Evolutionary conservation across 2,113 vertebrate genomes (phyloP).

Genomic region (Bos indicus): DNA sequence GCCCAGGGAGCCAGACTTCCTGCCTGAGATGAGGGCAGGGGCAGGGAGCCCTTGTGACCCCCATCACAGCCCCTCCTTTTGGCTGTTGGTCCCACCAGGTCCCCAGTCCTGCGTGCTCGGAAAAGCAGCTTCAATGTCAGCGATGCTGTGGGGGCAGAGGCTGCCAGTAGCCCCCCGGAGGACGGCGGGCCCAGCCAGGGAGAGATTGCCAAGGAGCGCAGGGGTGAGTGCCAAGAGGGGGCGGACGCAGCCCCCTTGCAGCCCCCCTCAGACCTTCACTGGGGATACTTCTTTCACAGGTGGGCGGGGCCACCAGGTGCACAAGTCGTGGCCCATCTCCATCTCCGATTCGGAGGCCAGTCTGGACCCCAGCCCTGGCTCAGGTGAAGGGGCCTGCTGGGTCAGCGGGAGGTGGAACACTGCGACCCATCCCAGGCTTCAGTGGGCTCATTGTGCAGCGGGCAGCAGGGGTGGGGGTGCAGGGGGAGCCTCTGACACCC

Average conservation of each 20-base stretch:
- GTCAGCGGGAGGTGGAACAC: rapidly evolving
- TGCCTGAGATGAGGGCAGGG: rapidly evolving
- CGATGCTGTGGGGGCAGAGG: conserved; percentile 70
- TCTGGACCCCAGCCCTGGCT: conserved; percentile 79
- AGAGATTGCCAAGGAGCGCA: conserved; percentile 73
- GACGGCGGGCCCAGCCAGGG: background rate
- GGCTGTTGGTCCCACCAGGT: background rate
- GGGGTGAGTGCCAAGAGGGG: conserved; percentile 75
- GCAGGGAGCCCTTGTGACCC: rapidly evolving
- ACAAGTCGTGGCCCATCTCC: conserved; percentile 93
- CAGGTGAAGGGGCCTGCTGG: conserved; percentile 79
- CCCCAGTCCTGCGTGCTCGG: conserved; percentile 72
- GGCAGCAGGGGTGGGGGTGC: background rate
- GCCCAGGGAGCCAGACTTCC: background rate
- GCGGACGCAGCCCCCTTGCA: rapidly evolving
- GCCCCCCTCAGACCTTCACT: background rate
- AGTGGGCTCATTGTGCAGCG: rapidly evolving
- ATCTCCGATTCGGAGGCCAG: conserved; percentile 80
- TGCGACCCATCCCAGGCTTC: background rate
- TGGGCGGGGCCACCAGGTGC: conserved; percentile 85
- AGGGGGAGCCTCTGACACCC: background rate
- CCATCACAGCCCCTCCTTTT: background rate
- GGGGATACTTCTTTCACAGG: conserved; percentile 38
- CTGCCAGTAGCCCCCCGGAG: conserved; percentile 53
- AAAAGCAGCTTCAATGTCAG: conserved; percentile 85